Base-by-base conservation (phyloP, 2,113 vertebrate genomes). In the Henicopernis longicauda region DNA sequence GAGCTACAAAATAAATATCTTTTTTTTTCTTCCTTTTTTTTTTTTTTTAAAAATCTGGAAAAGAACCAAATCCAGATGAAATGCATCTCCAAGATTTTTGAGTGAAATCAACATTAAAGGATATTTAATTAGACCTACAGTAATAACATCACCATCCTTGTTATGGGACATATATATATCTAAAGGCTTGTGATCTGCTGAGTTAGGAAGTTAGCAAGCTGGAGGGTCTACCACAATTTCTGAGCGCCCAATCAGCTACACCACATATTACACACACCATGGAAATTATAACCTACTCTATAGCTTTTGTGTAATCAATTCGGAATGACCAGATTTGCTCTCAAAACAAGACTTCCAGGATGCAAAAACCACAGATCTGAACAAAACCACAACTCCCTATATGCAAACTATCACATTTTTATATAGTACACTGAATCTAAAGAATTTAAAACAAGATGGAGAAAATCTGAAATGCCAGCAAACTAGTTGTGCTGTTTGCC, bases 341-440 rank as follows among this genome's bases (percentile, higher is more conserved):
- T 97, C 91, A 95, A 95, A 98, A 98, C 90, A 91, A 91, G 95
- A 95, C 94, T 97, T 97, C 96, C 92, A 97, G 96, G 97, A 98
- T 97, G 92, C 80, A 91, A 95, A 93, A 97, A 55, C 95, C 88
- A 81, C 94, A 85, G 54, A 97, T 76, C 47, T 94, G 86, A 96
- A 96, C 63, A 44, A 97, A 96, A 85, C 94, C 92, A 72, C 92
- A 96, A 91, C n/a, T 97, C 87, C 78, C 90, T 97, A 76, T 97
- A 86, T 95, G 89, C 91, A 95, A 97, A 96, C 91, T 94, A 85
- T 93, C 77, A 79, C 44, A 91, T 96, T 95, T 97, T 96, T 93
- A 73, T 85, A 80, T 25, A 94, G 61, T 61, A 65, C 65, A 58
- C 50, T 92, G 90, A 92, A 97, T 94, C 92, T 95, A 95, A 95